Evolutionary conservation across 2,888 invertebrate species (phyloP).

Genomic region (Drymonia ruficornis): DNA sequence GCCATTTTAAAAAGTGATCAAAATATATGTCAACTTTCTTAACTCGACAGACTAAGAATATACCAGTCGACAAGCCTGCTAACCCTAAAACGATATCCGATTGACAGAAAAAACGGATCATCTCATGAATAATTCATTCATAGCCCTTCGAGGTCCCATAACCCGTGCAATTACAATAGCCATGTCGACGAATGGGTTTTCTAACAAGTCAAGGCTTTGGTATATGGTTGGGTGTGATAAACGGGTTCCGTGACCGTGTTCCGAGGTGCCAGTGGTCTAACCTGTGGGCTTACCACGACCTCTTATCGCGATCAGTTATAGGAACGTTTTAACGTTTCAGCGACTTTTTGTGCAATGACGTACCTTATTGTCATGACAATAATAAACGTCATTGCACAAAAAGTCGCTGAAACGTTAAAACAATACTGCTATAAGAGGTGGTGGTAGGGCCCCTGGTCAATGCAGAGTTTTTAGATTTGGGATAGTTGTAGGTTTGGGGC

Average conservation of each 20-base stretch:
- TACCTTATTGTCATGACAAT: too few species aligned
- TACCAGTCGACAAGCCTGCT: constrained; percentile 27
- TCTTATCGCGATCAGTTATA: too few species aligned
- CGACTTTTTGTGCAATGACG: too few species aligned
- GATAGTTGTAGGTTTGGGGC: too few species aligned
- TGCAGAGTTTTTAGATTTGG: too few species aligned
- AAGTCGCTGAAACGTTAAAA: too few species aligned
- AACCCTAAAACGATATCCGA: constrained; percentile 45
- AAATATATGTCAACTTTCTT: not conserved
- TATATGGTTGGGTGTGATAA: constrained; percentile 25
- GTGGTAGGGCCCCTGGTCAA: too few species aligned
- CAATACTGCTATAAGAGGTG: too few species aligned
- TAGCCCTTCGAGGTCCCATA: constrained; percentile 19
- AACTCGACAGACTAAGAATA: constrained; percentile 20
- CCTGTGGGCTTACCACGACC: constrained; percentile 33
- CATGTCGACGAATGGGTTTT: constrained; percentile 1
- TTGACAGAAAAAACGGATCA: constrained; percentile 29
- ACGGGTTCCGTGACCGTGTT: constrained; percentile 44
- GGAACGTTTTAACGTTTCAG: too few species aligned
- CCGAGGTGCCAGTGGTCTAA: constrained; percentile 29
- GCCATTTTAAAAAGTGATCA: too few species aligned
- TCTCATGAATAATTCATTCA: constrained; percentile 38
- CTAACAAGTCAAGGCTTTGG: constrained; percentile 12
- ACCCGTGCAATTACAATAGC: not conserved
- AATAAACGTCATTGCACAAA: too few species aligned